phyloP scores from a whole-genome alignment of 2,797 vertebrate species.

The Eleutherodactylus coqui region DNA sequence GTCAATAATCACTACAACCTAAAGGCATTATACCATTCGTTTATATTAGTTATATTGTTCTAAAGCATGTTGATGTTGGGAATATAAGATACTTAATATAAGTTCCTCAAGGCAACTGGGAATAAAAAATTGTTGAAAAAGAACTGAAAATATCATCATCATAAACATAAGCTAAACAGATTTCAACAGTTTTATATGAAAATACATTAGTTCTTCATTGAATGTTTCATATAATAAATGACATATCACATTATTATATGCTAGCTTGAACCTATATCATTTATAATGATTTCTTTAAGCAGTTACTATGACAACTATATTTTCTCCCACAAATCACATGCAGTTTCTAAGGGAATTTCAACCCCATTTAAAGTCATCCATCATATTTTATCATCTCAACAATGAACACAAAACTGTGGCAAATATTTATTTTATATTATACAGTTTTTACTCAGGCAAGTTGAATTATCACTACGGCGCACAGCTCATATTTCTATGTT shows the following conservation, averaged over 20 bases:
- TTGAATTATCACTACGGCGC: constrained; percentile 3
- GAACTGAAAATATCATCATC: not conserved
- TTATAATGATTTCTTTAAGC: constrained; percentile 30
- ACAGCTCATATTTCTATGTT: constrained; percentile 47
- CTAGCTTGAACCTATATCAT: constrained; percentile 13
- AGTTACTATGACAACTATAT: constrained; percentile 39
- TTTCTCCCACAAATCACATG: constrained; percentile 7
- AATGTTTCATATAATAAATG: constrained; percentile 4
- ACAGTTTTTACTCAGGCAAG: not conserved
- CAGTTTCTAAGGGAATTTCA: not conserved
- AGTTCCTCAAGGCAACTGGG: not conserved
- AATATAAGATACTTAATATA: not conserved
- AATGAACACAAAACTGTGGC: not conserved
- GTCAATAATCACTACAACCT: no score
- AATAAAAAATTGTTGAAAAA: not conserved
- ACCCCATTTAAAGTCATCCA: constrained; percentile 12
- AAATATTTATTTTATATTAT: not conserved
- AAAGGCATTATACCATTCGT: no score
- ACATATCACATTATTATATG: not conserved
- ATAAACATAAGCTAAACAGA: not conserved
- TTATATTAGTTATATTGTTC: no score
- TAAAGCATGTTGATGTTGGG: not conserved
- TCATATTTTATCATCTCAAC: not conserved
- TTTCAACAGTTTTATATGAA: constrained; percentile 6
- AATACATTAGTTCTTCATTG: not conserved